Percentiles rank a stretch among this genome's conserved stretches.
Conservation (phyloP, 2,797 vertebrate genomes). For the Holocentrus rufus region DNA sequence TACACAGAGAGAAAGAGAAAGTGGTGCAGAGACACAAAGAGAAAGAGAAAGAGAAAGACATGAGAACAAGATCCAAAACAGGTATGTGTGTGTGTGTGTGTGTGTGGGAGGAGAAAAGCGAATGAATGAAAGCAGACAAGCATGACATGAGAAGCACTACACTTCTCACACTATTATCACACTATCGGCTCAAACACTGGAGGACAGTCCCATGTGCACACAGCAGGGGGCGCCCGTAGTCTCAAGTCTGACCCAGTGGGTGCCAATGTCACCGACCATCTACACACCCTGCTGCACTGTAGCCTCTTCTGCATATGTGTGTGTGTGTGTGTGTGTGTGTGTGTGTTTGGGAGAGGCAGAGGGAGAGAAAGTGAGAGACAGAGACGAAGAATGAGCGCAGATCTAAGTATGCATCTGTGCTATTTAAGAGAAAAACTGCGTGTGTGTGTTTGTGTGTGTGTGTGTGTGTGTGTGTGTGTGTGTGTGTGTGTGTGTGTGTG, state of each 20-base stretch:
- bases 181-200: not conserved
- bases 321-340: constrained; percentile 5
- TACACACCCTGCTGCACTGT: constrained; percentile 7
- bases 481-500: not conserved
- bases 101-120: not conserved
- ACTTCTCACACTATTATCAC: constrained; percentile 11
- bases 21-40: too few species aligned
- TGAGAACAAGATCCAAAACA: not conserved
- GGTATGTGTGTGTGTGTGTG: too few species aligned
- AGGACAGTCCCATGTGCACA: not conserved
- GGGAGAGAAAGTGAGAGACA: too few species aligned
- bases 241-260: constrained; percentile 23
- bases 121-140: constrained; percentile 29
- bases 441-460: not conserved
- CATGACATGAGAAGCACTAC: constrained; percentile 26
- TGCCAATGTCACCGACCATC: constrained; percentile 16
- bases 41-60: not conserved
- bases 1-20: not conserved
- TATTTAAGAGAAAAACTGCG: not conserved
- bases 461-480: not conserved
- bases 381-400: too few species aligned
- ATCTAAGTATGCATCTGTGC: too few species aligned
- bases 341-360: not conserved
- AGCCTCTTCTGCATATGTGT: not conserved
- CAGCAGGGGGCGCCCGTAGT: constrained; percentile 73